Conservation (phyloP, 2,797 vertebrate species). For the Vireo griseus region DNA sequence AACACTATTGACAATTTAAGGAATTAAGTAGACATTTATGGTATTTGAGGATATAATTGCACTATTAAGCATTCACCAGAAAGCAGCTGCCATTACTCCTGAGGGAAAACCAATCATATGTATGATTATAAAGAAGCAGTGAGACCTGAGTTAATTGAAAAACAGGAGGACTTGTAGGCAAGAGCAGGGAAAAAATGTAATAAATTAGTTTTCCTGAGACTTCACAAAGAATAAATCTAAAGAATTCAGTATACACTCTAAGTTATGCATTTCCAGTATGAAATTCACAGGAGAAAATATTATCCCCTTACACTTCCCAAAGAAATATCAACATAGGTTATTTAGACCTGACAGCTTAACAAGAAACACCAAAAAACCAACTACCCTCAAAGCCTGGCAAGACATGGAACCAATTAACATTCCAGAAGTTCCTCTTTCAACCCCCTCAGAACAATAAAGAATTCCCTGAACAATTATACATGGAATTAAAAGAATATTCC, state of each 20-base stretch:
- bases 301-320: neutral
- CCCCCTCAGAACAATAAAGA: neutral
- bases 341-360: neutral
- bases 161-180: neutral
- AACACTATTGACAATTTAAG: conserved; percentile 27
- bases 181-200: neutral
- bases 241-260: neutral
- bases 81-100: conserved; percentile 23
- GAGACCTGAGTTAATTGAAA: neutral
- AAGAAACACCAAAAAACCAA: neutral
- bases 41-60: conserved; percentile 44
- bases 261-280: neutral
- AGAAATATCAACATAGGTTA: neutral
- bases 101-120: neutral
- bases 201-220: neutral
- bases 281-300: neutral
- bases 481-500: neutral
- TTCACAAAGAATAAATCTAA: neutral
- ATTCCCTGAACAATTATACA: neutral
- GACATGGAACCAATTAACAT: neutral
- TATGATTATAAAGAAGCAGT: neutral
- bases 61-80: conserved; percentile 25
- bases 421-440: neutral
- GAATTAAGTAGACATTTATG: conserved; percentile 26
- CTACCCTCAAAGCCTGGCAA: neutral